These are phyloP conservation scores for Neodiprion pinetum DNA, from an alignment of 1,140 invertebrate genomes.

Conservation along the genomic window DNA sequence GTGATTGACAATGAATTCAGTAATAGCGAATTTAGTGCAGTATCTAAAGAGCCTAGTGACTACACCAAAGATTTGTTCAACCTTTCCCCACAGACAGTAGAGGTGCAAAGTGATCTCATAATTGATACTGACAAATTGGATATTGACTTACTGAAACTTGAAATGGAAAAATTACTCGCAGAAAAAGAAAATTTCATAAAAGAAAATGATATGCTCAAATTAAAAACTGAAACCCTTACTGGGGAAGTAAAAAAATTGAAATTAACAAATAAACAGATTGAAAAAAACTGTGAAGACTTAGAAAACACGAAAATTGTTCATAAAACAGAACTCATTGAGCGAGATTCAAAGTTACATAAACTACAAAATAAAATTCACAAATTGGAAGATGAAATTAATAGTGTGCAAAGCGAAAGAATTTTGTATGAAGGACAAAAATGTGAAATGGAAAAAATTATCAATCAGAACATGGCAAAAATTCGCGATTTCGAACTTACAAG, in stretches of 20 bases:
- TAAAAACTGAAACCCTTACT: neutral
- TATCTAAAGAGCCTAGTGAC: neutral
- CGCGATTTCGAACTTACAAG: neutral
- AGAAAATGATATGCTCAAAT: neutral
- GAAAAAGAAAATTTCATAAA: neutral
- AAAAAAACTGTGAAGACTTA: neutral
- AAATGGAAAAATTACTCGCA: neutral
- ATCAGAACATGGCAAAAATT: neutral
- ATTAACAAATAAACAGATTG: neutral
- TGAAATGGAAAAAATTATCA: neutral
- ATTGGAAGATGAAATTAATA: neutral
- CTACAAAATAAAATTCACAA: slow-evolving; percentile 16
- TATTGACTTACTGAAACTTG: neutral
- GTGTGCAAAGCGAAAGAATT: too few relatives aligned
- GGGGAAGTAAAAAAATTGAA: neutral
- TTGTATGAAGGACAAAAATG: neutral
- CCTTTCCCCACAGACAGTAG: neutral
- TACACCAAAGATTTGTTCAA: neutral
- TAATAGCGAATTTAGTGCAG: too few relatives aligned
- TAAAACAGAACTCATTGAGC: neutral
- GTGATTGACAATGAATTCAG: too few relatives aligned
- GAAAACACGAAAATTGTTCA: too few relatives aligned
- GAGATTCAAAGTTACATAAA: neutral
- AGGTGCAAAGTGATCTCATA: neutral
- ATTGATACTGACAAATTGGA: neutral